phyloP scores from a whole-genome alignment of 2,797 vertebrate genomes.

The Coilia nasus region DNA sequence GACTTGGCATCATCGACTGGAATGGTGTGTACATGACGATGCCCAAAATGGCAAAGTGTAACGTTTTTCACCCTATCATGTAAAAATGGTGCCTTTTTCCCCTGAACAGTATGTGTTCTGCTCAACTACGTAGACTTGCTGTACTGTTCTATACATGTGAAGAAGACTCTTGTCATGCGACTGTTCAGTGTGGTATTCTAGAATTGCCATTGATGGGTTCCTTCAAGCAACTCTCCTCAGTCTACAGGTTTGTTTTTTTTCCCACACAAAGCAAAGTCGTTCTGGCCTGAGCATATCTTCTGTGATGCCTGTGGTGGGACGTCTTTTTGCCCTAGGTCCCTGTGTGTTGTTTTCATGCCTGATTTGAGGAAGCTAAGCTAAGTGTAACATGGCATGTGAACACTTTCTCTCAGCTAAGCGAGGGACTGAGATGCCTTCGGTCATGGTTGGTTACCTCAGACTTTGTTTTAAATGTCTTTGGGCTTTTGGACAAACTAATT shows the following conservation, averaged over 20 bases:
- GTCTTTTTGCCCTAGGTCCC: neutral
- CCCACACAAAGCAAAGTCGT: no score
- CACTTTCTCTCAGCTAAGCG: neutral
- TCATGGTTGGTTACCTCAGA: neutral
- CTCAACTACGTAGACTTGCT: neutral
- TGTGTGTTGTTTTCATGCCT: neutral
- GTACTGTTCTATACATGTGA: neutral
- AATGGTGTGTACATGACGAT: neutral
- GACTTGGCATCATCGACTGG: neutral
- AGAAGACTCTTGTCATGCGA: neutral
- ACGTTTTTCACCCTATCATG: slow-evolving; percentile 7
- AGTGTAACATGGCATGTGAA: neutral
- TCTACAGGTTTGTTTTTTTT: no score
- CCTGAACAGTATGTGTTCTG: neutral
- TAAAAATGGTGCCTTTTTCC: slow-evolving; percentile 18
- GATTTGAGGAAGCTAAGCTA: neutral
- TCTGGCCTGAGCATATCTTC: neutral
- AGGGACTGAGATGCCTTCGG: neutral
- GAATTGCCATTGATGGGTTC: neutral
- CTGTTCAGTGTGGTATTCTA: neutral
- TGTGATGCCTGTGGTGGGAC: neutral
- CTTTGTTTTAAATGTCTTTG: neutral
- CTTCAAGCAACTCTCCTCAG: neutral
- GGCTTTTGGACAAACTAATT: neutral
- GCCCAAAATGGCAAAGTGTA: neutral